A percentile compares a stretch with the other conserved stretches of the same genome.
phyloP scores from a whole-genome alignment of 1,140 invertebrate genomes.

The Araneus ventricosus region DNA sequence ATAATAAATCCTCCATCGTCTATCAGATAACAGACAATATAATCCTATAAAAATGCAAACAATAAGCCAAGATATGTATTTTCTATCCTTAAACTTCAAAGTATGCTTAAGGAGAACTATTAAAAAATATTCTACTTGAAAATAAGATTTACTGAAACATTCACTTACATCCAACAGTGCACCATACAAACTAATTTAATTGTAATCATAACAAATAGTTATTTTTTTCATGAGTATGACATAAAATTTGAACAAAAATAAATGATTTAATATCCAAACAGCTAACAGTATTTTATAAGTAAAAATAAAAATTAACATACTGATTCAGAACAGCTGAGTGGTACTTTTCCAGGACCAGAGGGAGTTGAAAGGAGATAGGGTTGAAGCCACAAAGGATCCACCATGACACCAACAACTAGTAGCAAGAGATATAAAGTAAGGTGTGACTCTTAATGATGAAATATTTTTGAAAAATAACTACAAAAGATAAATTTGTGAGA shows the following conservation, averaged over 20 bases:
- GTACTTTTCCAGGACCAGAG: constrained; percentile 68
- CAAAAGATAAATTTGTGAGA: background rate
- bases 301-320: constrained; percentile 30
- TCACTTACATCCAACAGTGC: too few species aligned
- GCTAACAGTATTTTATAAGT: background rate
- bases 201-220: too few species aligned
- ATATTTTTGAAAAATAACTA: background rate
- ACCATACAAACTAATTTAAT: too few species aligned
- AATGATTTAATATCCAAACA: background rate
- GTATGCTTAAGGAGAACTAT: background rate
- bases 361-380: constrained; percentile 71
- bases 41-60: constrained; percentile 53
- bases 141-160: background rate
- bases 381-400: constrained; percentile 75
- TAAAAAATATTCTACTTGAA: background rate
- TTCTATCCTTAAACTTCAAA: background rate
- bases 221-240: too few species aligned
- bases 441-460: background rate
- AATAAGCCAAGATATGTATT: background rate
- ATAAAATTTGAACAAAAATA: background rate
- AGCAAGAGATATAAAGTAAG: background rate
- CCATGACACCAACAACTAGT: constrained; percentile 72
- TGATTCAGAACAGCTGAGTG: constrained; percentile 56
- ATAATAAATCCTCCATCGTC: constrained; percentile 75
- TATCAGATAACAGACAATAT: constrained; percentile 71